These are phyloP conservation scores for Drosophila greeni DNA, from an alignment of 2,888 invertebrate species.

Conservation along the genomic window DNA sequence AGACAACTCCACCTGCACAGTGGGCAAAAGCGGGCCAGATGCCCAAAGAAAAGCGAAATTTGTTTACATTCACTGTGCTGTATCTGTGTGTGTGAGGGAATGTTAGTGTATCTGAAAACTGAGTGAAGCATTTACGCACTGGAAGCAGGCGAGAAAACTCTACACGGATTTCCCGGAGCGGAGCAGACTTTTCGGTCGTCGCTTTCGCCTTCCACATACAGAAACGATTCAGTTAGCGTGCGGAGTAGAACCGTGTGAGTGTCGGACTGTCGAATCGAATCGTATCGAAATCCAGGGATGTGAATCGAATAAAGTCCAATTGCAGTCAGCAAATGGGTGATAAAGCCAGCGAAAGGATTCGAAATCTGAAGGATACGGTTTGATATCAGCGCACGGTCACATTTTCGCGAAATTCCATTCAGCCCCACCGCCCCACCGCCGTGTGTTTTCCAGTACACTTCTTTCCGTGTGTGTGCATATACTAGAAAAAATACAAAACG, in stretches of 20 bases:
- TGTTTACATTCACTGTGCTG: conserved; percentile 53
- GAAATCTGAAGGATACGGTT: conserved; percentile 4
- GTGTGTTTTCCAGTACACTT: conserved; percentile 58
- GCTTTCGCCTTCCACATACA: conserved; percentile 70
- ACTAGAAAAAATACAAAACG: conserved; percentile 45
- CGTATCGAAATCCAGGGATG: conserved; percentile 35
- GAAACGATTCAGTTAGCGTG: conserved; percentile 72
- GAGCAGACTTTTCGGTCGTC: conserved; percentile 48
- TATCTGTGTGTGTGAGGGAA: conserved; percentile 14
- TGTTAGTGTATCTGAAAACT: conserved; percentile 13
- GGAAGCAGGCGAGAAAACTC: conserved; percentile 65
- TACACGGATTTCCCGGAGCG: conserved; percentile 62
- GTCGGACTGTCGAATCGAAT: conserved; percentile 41
- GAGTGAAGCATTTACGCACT: conserved; percentile 67
- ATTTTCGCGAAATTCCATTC: conserved; percentile 30
- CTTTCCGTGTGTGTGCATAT: conserved; percentile 39
- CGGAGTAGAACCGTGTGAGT: conserved; percentile 68
- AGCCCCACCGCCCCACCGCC: conserved; percentile 20
- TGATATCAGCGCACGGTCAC: conserved; percentile 14
- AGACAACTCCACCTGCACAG: conserved; percentile 38
- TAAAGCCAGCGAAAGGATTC: conserved; percentile 11
- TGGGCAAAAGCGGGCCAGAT: conserved; percentile 37
- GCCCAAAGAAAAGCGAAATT: conserved; percentile 56
- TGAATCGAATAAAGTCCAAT: conserved; percentile 36
- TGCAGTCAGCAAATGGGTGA: conserved; percentile 6